These are phyloP conservation scores for Marmota monax DNA, from an alignment of 2,113 vertebrate genomes.

Conservation along the genomic window DNA sequence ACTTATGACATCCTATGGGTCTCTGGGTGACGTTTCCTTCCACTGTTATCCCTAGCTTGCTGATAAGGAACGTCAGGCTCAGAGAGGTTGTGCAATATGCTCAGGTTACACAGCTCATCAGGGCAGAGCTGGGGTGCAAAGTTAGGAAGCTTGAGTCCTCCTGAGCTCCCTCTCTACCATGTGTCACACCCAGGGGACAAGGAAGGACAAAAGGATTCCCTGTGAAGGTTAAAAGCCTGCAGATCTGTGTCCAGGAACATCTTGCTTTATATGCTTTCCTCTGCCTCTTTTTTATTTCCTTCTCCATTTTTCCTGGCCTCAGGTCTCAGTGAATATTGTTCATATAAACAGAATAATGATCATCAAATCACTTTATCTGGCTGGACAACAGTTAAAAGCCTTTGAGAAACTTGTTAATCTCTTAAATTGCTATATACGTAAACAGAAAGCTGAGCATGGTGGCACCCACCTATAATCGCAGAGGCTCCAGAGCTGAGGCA, in stretches of 20 bases:
- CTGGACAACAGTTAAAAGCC: neutral
- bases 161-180: fast-evolving
- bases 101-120: neutral
- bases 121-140: neutral
- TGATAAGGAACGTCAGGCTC: neutral
- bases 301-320: neutral
- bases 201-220: neutral
- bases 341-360: neutral
- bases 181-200: fast-evolving
- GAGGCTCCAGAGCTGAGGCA: too few relatives aligned
- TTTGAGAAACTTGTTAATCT: neutral
- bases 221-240: neutral
- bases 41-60: neutral
- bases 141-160: neutral
- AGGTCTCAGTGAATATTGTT: neutral
- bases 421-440: neutral
- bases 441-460: neutral
- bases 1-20: fast-evolving
- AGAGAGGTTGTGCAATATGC: neutral
- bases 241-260: neutral
- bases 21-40: fast-evolving
- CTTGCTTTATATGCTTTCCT: neutral
- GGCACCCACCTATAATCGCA: too few relatives aligned
- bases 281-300: neutral
- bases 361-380: neutral